These are phyloP conservation scores for Sylvia borin DNA, from an alignment of 2,797 vertebrate species.

Conservation along the genomic window DNA sequence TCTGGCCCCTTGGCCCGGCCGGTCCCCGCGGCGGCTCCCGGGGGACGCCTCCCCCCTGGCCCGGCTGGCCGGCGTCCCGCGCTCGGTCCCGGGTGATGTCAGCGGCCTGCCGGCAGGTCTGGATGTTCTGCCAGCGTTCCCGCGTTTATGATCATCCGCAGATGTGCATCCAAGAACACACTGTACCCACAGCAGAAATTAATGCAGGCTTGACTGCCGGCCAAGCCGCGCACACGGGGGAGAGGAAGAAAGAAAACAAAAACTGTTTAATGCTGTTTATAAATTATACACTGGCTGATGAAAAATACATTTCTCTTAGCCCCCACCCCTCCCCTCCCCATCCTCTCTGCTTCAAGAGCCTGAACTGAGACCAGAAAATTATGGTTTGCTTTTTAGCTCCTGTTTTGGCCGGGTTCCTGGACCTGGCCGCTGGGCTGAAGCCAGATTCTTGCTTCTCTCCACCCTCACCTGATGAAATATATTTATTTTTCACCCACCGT, in stretches of 20 bases:
- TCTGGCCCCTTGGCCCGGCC: neutral
- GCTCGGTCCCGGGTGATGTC: conserved; percentile 95
- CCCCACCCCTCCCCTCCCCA: neutral
- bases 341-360: conserved; percentile 74
- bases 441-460: conserved; percentile 61
- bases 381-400: conserved; percentile 83
- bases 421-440: conserved; percentile 69
- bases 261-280: conserved; percentile 87
- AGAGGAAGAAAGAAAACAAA: conserved; percentile 82
- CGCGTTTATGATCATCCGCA: conserved; percentile 99
- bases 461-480: conserved; percentile 71
- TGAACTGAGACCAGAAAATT: conserved; percentile 80
- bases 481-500: conserved; percentile 18
- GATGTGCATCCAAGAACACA: conserved; percentile 99
- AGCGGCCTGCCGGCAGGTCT: conserved; percentile 98
- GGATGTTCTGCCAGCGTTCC: conserved; percentile 99
- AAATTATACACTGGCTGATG: conserved; percentile 89
- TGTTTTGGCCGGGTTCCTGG: conserved; percentile 82
- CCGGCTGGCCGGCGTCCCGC: conserved; percentile 72
- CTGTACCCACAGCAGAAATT: conserved; percentile 99
- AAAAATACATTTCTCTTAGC: conserved; percentile 78
- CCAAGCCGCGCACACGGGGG: conserved; percentile 91
- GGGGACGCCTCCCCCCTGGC: neutral
- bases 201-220: conserved; percentile 96
- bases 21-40: neutral